These are phyloP conservation scores for Gadopsis bispinosus DNA, from an alignment of 2,797 vertebrate genomes.

Conservation along the genomic window DNA sequence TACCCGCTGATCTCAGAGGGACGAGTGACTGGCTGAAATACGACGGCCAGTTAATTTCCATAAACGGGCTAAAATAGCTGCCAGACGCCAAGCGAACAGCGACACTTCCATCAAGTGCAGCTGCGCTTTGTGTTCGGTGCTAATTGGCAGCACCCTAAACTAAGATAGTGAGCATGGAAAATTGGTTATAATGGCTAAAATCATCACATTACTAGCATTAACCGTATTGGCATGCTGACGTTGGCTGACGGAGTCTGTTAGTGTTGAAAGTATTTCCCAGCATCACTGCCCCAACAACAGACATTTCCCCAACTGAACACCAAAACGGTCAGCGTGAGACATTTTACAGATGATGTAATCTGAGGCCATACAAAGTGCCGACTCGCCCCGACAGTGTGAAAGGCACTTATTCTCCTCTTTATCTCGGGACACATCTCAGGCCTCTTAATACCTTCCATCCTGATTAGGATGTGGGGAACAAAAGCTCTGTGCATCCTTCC, in stretches of 20 bases:
- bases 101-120: background rate
- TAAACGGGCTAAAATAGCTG: constrained; percentile 31
- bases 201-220: too few relatives aligned
- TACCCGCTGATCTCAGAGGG: background rate
- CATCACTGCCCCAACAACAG: too few relatives aligned
- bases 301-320: background rate
- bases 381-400: constrained; percentile 10
- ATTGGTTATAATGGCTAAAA: too few relatives aligned
- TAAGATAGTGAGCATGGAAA: too few relatives aligned
- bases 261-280: too few relatives aligned
- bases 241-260: too few relatives aligned
- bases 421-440: constrained; percentile 69
- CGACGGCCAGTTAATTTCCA: constrained; percentile 37
- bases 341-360: constrained; percentile 16
- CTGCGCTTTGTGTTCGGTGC: too few relatives aligned
- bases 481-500: constrained; percentile 46
- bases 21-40: constrained; percentile 28
- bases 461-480: constrained; percentile 71
- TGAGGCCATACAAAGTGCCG: background rate
- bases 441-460: constrained; percentile 64
- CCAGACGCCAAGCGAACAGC: constrained; percentile 18
- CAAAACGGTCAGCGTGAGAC: background rate
- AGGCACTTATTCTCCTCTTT: constrained; percentile 17
- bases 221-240: too few relatives aligned
- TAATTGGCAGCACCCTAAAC: too few relatives aligned